Evolutionary conservation across 2,888 invertebrate species (phyloP), one percentile per base, ranked within the genome.

Genomic region (Drosophila tripunctata): DNA sequence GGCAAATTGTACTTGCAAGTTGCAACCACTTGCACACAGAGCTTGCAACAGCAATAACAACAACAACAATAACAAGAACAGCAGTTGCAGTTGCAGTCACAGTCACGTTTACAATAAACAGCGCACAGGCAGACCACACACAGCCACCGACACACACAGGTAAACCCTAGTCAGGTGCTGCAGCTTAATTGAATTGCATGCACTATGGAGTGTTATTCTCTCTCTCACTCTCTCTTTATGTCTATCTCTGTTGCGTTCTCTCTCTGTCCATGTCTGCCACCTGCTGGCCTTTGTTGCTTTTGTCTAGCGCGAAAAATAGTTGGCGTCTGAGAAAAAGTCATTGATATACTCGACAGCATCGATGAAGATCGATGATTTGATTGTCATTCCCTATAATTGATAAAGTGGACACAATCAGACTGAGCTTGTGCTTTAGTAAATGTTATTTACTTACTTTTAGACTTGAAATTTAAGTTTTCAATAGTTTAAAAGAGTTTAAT

Each of bases 91-190:
- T 64, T 19, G 35, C 31, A 56, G 66, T 69, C 55, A 73, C 74
- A 81, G 76, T 87, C 88, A 87, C 87, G 84, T 87, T 69, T 66
- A 79, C 77, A 74, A 83, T 75, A 86, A 82, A 86, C 87, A 68
- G 55, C 65, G 58, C 62, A 48, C 43, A 52, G 56, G 58, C 47
- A 33, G 27, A 63, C n/a, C n/a, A n/a, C 65, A 56, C 62, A 48
- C 43, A 52, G 56, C 57, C 47, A 33, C 27, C 60, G 58, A 43
- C 12, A 27, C 12, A 44, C 30, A 38, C 51, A 64, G 45, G 31
- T 33, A 12, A 30, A 41, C 19, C 47, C 35, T 43, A 52, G 65
- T 51, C 84, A 67, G 78, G 68, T 78, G 61, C 62, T 67, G 65
- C 69, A 75, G 57, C 69, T 82, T 82, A 84, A 84, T 87, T 84